Evolutionary conservation across 2,888 invertebrate species (phyloP).

Genomic region (Mantis religiosa): DNA sequence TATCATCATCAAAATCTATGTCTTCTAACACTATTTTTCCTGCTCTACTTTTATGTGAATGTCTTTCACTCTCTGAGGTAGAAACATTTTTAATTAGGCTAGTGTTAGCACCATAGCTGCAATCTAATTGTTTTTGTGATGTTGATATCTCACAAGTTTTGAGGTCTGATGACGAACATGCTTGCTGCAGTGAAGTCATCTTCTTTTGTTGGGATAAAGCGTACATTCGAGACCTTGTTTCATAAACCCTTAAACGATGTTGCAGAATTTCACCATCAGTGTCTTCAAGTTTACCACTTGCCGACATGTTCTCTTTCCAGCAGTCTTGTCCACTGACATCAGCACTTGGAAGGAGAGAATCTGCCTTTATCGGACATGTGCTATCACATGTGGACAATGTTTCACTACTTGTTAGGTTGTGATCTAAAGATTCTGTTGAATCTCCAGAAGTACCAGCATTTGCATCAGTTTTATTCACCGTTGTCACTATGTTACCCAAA

Average conservation of each 20-base stretch:
- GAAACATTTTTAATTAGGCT: neutral
- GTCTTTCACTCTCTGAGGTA: constrained; percentile 6
- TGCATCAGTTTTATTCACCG: neutral
- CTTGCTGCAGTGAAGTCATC: neutral
- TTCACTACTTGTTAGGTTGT: neutral
- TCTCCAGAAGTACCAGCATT: neutral
- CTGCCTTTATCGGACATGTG: neutral
- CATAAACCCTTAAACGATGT: neutral
- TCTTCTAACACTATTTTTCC: neutral
- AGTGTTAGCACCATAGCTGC: neutral
- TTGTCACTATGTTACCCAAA: constrained; percentile 24
- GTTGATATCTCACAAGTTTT: neutral
- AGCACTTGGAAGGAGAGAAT: neutral
- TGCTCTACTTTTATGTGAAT: neutral
- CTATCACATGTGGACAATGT: neutral
- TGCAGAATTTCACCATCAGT: neutral
- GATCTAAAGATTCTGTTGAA: constrained; percentile 3
- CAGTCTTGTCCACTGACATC: neutral
- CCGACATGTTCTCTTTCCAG: neutral
- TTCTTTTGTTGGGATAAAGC: neutral
- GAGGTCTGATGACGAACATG: neutral
- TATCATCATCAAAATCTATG: constrained; percentile 3
- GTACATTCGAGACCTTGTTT: neutral
- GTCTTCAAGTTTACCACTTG: neutral
- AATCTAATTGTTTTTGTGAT: neutral